phyloP scores from a whole-genome alignment of 2,797 vertebrate genomes.

The Coranthus polyacanthus region DNA sequence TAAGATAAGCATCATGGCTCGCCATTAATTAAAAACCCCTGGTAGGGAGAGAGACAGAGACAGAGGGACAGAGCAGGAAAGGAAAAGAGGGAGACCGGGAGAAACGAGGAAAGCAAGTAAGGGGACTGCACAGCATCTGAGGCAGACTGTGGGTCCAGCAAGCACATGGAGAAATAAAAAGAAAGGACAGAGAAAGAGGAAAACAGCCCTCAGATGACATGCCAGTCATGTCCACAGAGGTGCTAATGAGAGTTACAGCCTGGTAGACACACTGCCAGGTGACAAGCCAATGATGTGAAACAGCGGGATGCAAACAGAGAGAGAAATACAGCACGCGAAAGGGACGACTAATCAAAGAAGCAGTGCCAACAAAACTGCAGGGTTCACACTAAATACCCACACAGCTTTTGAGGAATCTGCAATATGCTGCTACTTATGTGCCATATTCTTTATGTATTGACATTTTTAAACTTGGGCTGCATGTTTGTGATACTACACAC shows the following conservation, averaged over 20 bases:
- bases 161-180: constrained; percentile 27
- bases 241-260: constrained; percentile 66
- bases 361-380: constrained; percentile 30
- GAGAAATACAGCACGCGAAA: constrained; percentile 29
- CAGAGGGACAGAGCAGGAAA: constrained; percentile 42
- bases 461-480: constrained; percentile 14
- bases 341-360: constrained; percentile 54
- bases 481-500: constrained; percentile 13
- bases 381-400: constrained; percentile 46
- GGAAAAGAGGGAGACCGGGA: constrained; percentile 19
- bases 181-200: constrained; percentile 18
- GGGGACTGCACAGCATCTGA: constrained; percentile 18
- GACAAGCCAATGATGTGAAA: constrained; percentile 49
- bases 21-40: constrained; percentile 84
- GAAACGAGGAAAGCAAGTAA: constrained; percentile 31
- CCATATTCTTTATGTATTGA: constrained; percentile 32
- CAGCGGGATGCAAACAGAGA: constrained; percentile 50
- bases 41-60: constrained; percentile 57
- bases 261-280: constrained; percentile 46
- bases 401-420: constrained; percentile 37
- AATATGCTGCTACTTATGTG: constrained; percentile 15
- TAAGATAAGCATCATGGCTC: constrained; percentile 83
- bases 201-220: constrained; percentile 68
- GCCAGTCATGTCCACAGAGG: constrained; percentile 68
- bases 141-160: constrained; percentile 11